Evolutionary conservation across 1,140 invertebrate species (phyloP).

Genomic region (Globodera rostochiensis): DNA sequence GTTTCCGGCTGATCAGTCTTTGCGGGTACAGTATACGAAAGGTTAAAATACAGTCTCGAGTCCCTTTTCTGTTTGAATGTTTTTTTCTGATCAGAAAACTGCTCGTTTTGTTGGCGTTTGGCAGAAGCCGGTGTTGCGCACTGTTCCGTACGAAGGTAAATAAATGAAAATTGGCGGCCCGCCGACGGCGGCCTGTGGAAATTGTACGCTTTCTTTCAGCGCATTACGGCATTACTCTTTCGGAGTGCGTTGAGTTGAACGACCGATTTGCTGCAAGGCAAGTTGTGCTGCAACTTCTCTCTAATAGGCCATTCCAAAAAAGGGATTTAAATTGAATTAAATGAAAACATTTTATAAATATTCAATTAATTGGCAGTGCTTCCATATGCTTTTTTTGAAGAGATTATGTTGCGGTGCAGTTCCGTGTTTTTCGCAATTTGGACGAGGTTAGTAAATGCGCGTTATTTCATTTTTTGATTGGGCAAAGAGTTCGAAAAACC

Average conservation of each 20-base stretch:
- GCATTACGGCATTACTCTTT: constrained; percentile 59
- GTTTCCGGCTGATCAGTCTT: constrained; percentile 54
- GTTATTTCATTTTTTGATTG: background rate
- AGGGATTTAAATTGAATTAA: too few species aligned
- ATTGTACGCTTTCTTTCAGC: constrained; percentile 32
- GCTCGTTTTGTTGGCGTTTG: constrained; percentile 62
- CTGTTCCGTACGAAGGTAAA: constrained; percentile 51
- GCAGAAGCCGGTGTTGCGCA: constrained; percentile 52
- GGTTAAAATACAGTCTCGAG: background rate
- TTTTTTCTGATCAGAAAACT: constrained; percentile 29
- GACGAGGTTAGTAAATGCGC: constrained; percentile 44
- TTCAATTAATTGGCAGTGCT: too few species aligned
- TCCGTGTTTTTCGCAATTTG: constrained; percentile 60
- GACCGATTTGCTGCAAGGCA: constrained; percentile 21
- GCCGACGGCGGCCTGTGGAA: too few species aligned
- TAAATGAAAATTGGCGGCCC: background rate
- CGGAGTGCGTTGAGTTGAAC: constrained; percentile 59
- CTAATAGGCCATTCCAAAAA: too few species aligned
- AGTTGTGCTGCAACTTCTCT: too few species aligned
- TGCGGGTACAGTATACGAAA: constrained; percentile 57
- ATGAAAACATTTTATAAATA: too few species aligned
- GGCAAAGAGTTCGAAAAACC: background rate
- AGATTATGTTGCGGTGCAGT: constrained; percentile 59
- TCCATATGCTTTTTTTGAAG: constrained; percentile 38
- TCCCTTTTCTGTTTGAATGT: constrained; percentile 4